Conservation (phyloP, 37 sponge, comb jelly and placozoan species). For the Mnemiopsis leidyi region DNA sequence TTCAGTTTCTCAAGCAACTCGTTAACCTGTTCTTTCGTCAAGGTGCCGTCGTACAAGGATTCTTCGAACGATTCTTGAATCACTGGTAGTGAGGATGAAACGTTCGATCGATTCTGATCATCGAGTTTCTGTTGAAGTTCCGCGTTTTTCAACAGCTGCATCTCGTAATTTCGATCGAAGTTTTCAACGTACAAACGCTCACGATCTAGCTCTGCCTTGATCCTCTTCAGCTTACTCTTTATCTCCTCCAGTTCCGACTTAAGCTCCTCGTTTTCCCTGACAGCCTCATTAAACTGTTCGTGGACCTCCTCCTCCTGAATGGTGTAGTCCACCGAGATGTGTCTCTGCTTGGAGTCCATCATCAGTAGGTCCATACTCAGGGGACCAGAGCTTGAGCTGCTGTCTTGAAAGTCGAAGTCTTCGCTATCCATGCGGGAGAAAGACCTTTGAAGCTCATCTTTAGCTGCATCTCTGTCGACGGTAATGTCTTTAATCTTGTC, state of each 20-base stretch:
- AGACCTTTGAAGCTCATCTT: neutral
- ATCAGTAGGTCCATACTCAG: neutral
- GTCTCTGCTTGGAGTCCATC: neutral
- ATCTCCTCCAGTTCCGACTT: neutral
- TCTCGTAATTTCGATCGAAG: constrained; percentile 4
- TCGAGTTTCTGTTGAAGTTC: neutral
- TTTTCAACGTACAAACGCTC: constrained; percentile 22
- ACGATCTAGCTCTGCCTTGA: neutral
- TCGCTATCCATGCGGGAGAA: constrained; percentile 32
- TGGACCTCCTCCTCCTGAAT: neutral
- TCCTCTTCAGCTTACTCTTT: neutral
- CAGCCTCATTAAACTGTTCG: constrained; percentile 36
- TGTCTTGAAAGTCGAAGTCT: neutral
- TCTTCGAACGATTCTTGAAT: constrained; percentile 42
- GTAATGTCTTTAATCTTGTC: constrained; percentile 1
- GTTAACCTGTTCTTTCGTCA: neutral
- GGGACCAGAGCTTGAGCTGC: neutral
- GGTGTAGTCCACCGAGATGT: neutral
- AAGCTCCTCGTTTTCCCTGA: constrained; percentile 30
- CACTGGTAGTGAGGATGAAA: neutral
- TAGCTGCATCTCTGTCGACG: neutral
- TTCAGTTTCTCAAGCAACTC: constrained; percentile 10
- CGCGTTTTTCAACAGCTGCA: neutral
- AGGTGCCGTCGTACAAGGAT: constrained; percentile 23
- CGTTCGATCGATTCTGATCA: neutral